Base-by-base conservation (phyloP, 2,888 invertebrate species). In the Elaeidobius kamerunicus region DNA sequence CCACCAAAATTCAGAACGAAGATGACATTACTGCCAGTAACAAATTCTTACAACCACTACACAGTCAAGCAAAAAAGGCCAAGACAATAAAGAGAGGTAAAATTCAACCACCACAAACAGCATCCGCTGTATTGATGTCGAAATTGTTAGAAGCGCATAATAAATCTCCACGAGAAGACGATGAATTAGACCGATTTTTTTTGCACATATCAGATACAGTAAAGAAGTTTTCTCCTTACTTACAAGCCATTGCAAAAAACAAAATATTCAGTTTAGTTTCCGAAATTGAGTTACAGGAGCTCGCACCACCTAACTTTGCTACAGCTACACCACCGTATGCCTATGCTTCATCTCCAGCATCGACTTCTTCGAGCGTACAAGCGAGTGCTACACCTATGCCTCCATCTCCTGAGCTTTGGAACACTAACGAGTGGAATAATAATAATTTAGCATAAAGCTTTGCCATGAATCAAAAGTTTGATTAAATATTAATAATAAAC, bases 181-280 rank as follows among this genome's bases (percentile, higher is more conserved):
- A 49, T 18, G 46, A 55, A 27, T 14, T 51, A 38, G 51, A 55
- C 45, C 51, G 38, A 41, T 55, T 55, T 27, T 47, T 49, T 46
- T 35, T 41, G 18, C 27, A 27, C 23, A 55, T 51, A 30, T 39
- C 50, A 11, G 51, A 36, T 6, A 42, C 55, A 43, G 47, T 43
- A 11, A 55, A 55, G 19, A 51, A 51, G 12, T 55, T 55, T 46
- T 42, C 55, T 14, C 42, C 41, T 17, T 55, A 50, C 30, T 15
- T 19, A 51, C 42, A 55, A 43, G 45, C 50, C 18, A 4, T 50
- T 11, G 35, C 19, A 45, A 55, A 51, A 34, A 47, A 51, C 23
- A 51, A 43, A 16, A 42, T 47, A 20, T 51, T 51, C 30, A 19
- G 11, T 23, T 16, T 51, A 15, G 47, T 55, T 47, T 51, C 55